phyloP scores from a whole-genome alignment of 2,113 vertebrate species.

The Macrotus californicus region DNA sequence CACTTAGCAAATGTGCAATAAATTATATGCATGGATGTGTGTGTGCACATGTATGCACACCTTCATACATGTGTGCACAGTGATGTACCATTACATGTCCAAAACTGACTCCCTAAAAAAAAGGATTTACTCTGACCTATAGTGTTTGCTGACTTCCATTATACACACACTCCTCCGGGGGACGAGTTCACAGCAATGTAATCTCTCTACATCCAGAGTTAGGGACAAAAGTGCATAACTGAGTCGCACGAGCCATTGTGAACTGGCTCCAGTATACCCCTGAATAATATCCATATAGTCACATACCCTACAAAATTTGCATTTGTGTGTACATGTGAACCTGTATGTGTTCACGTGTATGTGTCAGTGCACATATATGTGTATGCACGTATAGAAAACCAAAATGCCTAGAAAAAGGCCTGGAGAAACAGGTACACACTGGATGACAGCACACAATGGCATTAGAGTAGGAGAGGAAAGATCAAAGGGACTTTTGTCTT shows the following conservation, averaged over 20 bases:
- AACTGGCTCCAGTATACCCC: neutral
- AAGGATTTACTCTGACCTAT: neutral
- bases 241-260: neutral
- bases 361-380: neutral
- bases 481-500: neutral
- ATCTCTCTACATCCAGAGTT: neutral
- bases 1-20: neutral
- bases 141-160: neutral
- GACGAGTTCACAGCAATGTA: neutral
- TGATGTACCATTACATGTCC: neutral
- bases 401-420: neutral
- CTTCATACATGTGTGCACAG: neutral
- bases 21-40: neutral
- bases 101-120: neutral
- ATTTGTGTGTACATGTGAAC: neutral
- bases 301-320: neutral
- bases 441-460: neutral
- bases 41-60: fast-evolving
- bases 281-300: neutral
- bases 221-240: neutral
- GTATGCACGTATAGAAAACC: neutral
- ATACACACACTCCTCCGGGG: neutral
- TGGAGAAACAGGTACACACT: neutral
- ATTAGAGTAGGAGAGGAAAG: neutral
- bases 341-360: neutral